Evolutionary conservation across 2,888 invertebrate species (phyloP).

Genomic region (Ophraella communa): DNA sequence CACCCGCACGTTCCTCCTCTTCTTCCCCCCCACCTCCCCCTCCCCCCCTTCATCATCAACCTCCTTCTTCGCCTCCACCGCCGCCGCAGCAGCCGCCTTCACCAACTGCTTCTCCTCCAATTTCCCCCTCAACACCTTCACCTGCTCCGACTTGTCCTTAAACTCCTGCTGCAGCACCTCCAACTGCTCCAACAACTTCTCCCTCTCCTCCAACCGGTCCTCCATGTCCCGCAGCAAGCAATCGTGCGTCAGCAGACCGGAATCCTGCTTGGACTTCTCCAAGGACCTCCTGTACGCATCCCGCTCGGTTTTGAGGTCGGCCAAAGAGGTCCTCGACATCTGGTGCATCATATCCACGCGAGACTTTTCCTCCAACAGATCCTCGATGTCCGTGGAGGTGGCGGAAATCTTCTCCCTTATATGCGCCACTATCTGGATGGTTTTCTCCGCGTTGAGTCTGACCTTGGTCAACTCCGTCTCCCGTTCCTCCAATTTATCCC

Average conservation of each 20-base stretch:
- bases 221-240: background rate
- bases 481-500: background rate
- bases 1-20: too few species aligned
- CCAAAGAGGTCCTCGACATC: background rate
- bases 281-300: background rate
- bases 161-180: background rate
- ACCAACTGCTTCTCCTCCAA: too few species aligned
- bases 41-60: too few species aligned
- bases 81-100: too few species aligned
- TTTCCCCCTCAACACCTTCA: too few species aligned
- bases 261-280: background rate
- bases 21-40: too few species aligned
- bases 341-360: background rate
- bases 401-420: background rate
- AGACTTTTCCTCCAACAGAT: background rate
- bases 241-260: background rate
- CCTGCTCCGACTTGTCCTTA: background rate
- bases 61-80: too few species aligned
- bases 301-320: background rate
- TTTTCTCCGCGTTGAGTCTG: background rate
- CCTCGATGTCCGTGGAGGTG: background rate
- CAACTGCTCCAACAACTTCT: background rate
- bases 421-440: background rate
- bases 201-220: background rate
- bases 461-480: background rate